Percentiles rank a stretch among this genome's conserved stretches.
Evolutionary conservation across 2,888 invertebrate genomes (phyloP).

Genomic region (Omphaloscelis lunosa): DNA sequence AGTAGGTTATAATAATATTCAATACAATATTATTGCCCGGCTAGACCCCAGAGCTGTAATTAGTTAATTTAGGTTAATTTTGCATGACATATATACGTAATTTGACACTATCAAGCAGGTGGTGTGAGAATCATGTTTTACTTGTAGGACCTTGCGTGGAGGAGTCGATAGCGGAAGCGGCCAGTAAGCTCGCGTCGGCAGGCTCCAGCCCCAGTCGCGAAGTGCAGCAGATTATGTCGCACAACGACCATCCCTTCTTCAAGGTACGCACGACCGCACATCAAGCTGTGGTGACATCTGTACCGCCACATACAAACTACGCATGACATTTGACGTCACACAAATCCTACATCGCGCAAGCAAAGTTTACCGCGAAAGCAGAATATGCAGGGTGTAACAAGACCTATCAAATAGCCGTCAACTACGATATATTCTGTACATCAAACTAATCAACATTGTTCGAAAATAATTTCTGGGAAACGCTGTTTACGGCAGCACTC

Average conservation of each 20-base stretch:
- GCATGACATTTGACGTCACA: background rate
- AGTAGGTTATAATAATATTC: background rate
- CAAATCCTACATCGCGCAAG: conserved; percentile 1
- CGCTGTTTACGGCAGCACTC: background rate
- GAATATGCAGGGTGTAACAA: too few relatives aligned
- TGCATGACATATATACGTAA: background rate
- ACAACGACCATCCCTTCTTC: conserved; percentile 86
- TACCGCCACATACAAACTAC: background rate
- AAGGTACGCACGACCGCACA: conserved; percentile 67
- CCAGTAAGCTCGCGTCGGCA: conserved; percentile 92
- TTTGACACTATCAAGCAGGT: conserved; percentile 1
- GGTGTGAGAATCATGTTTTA: background rate
- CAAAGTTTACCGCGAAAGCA: too few relatives aligned
- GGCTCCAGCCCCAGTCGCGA: conserved; percentile 97
- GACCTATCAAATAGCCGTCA: background rate
- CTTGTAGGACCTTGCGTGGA: conserved; percentile 45
- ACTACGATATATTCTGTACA: background rate
- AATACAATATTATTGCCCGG: background rate
- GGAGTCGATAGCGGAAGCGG: conserved; percentile 56
- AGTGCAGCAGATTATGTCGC: conserved; percentile 96
- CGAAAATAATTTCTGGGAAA: background rate
- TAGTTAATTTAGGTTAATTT: background rate
- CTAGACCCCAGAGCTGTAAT: background rate
- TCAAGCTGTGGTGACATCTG: background rate
- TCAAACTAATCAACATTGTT: background rate